Evolutionary conservation across 2,888 invertebrate species (phyloP).

Genomic region (Sphaerophoria rueppellii): DNA sequence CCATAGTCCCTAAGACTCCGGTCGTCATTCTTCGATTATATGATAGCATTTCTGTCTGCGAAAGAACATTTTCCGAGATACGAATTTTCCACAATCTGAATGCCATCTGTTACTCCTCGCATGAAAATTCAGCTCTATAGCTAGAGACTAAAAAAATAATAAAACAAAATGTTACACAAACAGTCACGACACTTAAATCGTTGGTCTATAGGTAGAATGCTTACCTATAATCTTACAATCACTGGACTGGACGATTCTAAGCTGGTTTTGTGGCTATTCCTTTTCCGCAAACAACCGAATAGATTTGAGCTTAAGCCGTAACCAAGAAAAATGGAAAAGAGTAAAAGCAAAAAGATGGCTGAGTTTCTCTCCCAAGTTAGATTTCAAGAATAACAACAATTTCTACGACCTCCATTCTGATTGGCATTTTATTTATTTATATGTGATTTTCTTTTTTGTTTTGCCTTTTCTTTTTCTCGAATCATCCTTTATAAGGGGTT

Average conservation of each 20-base stretch:
- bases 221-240: too few species aligned
- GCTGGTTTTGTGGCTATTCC: too few species aligned
- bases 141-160: too few species aligned
- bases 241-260: too few species aligned
- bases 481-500: constrained; percentile 66
- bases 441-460: constrained; percentile 8
- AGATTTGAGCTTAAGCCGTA: too few species aligned
- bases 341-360: neutral
- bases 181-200: constrained; percentile 46
- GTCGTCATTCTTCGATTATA: constrained; percentile 31
- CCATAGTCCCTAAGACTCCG: neutral
- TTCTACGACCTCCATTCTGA: constrained; percentile 43
- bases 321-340: too few species aligned
- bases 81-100: constrained; percentile 60
- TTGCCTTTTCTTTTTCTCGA: constrained; percentile 34
- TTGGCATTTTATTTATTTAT: constrained; percentile 71
- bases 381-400: constrained; percentile 6
- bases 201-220: constrained; percentile 5
- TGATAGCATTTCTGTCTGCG: constrained; percentile 39
- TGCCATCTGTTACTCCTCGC: constrained; percentile 50
- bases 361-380: neutral
- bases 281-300: too few species aligned
- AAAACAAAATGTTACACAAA: constrained; percentile 43
- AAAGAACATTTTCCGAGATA: constrained; percentile 63
- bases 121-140: too few species aligned